Percentiles rank a stretch among this genome's conserved stretches.
phyloP scores from a whole-genome alignment of 2,797 vertebrate genomes.

The Pangasius mekongensis region DNA sequence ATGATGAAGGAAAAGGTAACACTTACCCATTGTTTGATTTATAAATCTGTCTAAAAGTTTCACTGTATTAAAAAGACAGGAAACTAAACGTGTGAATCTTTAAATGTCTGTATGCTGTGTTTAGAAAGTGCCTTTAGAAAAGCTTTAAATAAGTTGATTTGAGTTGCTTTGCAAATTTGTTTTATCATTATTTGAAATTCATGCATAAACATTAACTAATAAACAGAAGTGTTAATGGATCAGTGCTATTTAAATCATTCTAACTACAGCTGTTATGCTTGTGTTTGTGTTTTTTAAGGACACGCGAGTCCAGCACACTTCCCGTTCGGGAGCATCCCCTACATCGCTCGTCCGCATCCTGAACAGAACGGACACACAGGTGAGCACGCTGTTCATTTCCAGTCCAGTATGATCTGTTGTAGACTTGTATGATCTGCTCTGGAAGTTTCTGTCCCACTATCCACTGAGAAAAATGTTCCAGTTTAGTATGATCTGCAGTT shows the following conservation, averaged over 20 bases:
- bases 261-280: background rate
- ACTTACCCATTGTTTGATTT: background rate
- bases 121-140: background rate
- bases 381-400: slow-evolving; percentile 61
- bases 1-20: slow-evolving; percentile 65
- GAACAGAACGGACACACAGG: slow-evolving; percentile 85
- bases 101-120: too few species aligned
- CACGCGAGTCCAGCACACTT: slow-evolving; percentile 20
- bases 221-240: background rate
- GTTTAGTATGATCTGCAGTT: background rate
- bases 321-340: slow-evolving; percentile 73
- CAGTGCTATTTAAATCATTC: too few species aligned
- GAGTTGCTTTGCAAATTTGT: background rate
- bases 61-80: background rate
- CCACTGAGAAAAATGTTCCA: background rate
- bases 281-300: slow-evolving; percentile 56
- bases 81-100: background rate
- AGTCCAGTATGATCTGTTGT: background rate
- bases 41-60: background rate
- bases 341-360: slow-evolving; percentile 82
- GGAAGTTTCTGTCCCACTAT: background rate
- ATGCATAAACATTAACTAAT: background rate
- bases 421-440: background rate
- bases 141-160: background rate
- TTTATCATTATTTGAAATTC: background rate